phyloP scores from a whole-genome alignment of 1,140 invertebrate genomes.

The Goniozus legneri region DNA sequence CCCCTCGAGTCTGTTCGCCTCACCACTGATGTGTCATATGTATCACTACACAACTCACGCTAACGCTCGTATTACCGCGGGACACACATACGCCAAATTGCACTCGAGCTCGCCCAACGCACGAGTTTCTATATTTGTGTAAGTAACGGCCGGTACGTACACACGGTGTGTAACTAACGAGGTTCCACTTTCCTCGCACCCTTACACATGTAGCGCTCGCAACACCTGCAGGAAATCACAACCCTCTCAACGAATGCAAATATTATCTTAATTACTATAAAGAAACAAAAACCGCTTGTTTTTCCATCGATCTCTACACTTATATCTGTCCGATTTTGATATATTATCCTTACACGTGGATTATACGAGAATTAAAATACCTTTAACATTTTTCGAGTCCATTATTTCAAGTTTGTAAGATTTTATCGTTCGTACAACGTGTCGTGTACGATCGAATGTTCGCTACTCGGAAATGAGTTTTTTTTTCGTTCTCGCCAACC shows the following conservation, averaged over 20 bases:
- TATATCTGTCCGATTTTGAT: too few species aligned
- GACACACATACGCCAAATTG: background rate
- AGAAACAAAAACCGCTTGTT: conserved; percentile 11
- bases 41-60: too few species aligned
- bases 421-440: too few species aligned
- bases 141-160: conserved; percentile 2
- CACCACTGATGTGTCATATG: conserved; percentile 49
- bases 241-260: conserved; percentile 45
- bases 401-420: too few species aligned
- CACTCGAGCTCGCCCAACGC: conserved; percentile 11
- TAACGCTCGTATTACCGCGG: too few species aligned
- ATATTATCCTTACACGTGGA: too few species aligned
- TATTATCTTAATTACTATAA: conserved; percentile 52
- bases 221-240: conserved; percentile 56
- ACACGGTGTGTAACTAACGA: conserved; percentile 34
- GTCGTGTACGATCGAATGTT: too few species aligned
- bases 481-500: conserved; percentile 11
- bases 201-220: conserved; percentile 17
- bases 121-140: conserved; percentile 6
- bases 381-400: too few species aligned
- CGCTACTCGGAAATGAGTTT: conserved; percentile 26
- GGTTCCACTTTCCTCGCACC: conserved; percentile 7
- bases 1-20: conserved; percentile 16
- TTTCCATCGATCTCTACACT: too few species aligned
- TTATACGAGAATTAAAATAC: too few species aligned